These are phyloP conservation scores for Nicator chloris DNA, from an alignment of 2,113 vertebrate genomes.

Conservation along the genomic window DNA sequence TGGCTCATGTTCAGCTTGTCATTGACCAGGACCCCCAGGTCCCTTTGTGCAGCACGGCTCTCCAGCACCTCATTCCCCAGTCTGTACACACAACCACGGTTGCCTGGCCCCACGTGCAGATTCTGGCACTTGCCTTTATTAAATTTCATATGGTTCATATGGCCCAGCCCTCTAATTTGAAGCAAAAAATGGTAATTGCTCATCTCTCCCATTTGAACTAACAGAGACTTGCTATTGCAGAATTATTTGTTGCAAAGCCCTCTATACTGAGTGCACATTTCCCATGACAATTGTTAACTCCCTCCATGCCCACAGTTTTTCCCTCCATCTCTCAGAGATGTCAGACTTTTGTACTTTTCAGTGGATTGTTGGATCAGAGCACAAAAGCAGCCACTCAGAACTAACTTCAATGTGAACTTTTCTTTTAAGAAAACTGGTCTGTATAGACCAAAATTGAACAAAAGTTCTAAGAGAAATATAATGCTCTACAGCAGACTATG, in stretches of 20 bases:
- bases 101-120: rapidly evolving
- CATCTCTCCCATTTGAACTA: neutral
- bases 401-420: neutral
- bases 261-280: neutral
- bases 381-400: neutral
- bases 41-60: rapidly evolving
- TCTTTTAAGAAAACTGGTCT: neutral
- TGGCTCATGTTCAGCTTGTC: rapidly evolving
- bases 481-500: neutral
- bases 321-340: neutral
- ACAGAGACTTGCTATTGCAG: neutral
- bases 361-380: neutral
- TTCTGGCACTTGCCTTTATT: neutral
- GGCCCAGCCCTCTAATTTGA: neutral
- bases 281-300: neutral
- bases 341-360: neutral
- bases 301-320: neutral
- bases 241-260: neutral
- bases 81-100: rapidly evolving
- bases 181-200: neutral
- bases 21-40: neutral
- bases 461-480: neutral
- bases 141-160: neutral
- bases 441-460: neutral
- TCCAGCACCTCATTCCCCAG: rapidly evolving